Conservation (phyloP, 2,888 invertebrate genomes). For the Luperina nickerlii region DNA sequence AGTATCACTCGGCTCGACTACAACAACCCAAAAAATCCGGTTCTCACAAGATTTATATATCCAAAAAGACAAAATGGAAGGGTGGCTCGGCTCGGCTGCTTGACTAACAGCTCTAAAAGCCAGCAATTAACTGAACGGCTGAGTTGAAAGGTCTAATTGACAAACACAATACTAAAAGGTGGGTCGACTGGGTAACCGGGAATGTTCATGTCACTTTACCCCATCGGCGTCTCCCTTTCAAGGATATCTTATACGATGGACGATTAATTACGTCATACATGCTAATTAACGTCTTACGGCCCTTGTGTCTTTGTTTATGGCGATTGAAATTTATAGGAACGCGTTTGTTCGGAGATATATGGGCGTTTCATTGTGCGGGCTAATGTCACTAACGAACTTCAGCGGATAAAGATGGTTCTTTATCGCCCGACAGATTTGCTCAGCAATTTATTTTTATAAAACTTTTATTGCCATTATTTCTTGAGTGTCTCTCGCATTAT, state of each 20-base stretch:
- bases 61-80: conserved; percentile 57
- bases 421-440: conserved; percentile 17
- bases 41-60: conserved; percentile 48
- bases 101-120: conserved; percentile 69
- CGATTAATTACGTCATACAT: conserved; percentile 74
- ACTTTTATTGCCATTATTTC: conserved; percentile 24
- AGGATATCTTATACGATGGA: conserved; percentile 40
- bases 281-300: conserved; percentile 77
- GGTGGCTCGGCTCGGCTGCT: conserved; percentile 68
- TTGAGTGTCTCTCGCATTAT: background rate
- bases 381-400: conserved; percentile 39
- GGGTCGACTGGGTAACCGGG: conserved; percentile 32
- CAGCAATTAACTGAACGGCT: conserved; percentile 71
- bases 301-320: conserved; percentile 66
- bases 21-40: conserved; percentile 56
- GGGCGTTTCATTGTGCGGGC: conserved; percentile 18
- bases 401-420: conserved; percentile 9
- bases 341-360: conserved; percentile 37
- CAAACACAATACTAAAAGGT: conserved; percentile 69
- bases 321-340: conserved; percentile 59
- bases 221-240: conserved; percentile 47
- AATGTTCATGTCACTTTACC: conserved; percentile 60
- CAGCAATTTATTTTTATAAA: conserved; percentile 27
- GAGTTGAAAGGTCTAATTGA: conserved; percentile 76
- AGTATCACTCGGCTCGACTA: conserved; percentile 20